Evolutionary conservation across 2,888 invertebrate species (phyloP).

Genomic region (Uloborus plumipes): DNA sequence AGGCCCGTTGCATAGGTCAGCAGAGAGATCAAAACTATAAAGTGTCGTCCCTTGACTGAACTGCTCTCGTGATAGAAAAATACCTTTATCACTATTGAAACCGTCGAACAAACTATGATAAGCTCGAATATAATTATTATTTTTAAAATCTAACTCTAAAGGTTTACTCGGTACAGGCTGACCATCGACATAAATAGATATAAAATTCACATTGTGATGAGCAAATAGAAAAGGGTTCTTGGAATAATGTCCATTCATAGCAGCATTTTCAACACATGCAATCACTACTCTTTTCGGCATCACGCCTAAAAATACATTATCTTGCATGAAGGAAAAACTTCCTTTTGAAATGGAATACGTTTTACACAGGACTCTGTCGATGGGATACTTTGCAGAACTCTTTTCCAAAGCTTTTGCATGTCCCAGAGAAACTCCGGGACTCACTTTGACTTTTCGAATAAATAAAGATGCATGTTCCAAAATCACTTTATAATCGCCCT

Average conservation of each 20-base stretch:
- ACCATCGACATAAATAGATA: constrained; percentile 66
- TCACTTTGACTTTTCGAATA: constrained; percentile 24
- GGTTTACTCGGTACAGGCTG: constrained; percentile 66
- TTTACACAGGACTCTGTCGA: constrained; percentile 18
- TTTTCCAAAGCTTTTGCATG: constrained; percentile 17
- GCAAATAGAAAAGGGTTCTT: constrained; percentile 67
- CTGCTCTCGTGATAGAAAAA: constrained; percentile 59
- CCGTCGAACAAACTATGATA: constrained; percentile 68
- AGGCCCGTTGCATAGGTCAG: constrained; percentile 61
- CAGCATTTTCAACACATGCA: constrained; percentile 64
- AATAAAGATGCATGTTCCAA: constrained; percentile 13
- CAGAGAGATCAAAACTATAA: constrained; percentile 68
- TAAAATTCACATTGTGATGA: constrained; percentile 65
- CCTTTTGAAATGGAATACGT: constrained; percentile 9
- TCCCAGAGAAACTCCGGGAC: constrained; percentile 3
- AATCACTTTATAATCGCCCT: constrained; percentile 11
- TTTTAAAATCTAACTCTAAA: constrained; percentile 18
- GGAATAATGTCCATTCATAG: constrained; percentile 65
- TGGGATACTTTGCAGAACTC: constrained; percentile 16
- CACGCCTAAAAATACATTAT: constrained; percentile 18
- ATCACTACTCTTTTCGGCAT: constrained; percentile 3
- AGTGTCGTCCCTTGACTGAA: constrained; percentile 65
- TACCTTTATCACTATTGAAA: constrained; percentile 66
- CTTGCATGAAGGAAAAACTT: constrained; percentile 15
- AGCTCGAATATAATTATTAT: constrained; percentile 56